Evolutionary conservation across 2,797 vertebrate species (phyloP).

Genomic region (Rhinophrynus dorsalis): DNA sequence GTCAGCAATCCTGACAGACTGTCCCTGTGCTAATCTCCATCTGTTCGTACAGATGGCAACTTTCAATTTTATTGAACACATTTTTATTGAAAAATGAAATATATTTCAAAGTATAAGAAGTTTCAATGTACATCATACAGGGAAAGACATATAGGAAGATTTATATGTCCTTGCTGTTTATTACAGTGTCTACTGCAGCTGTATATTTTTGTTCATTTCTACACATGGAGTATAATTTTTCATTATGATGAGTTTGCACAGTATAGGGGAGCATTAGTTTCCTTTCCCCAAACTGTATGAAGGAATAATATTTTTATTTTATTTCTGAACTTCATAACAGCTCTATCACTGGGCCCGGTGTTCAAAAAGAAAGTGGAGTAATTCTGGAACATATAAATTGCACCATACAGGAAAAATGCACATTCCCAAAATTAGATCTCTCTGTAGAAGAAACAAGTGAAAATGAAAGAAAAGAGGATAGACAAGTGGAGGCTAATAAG

Average conservation of each 20-base stretch:
- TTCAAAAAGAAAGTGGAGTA: no score
- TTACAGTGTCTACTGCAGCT: neutral
- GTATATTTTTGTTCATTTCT: neutral
- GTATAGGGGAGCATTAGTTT: no score
- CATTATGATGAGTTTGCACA: neutral
- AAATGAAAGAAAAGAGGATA: no score
- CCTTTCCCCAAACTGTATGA: no score
- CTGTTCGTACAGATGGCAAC: constrained; percentile 48
- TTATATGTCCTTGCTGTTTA: neutral
- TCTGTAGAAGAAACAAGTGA: no score
- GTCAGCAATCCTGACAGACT: constrained; percentile 48
- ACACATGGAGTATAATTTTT: neutral
- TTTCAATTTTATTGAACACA: constrained; percentile 45
- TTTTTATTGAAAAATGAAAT: constrained; percentile 44
- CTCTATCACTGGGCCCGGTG: no score
- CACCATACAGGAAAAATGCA: no score
- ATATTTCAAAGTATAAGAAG: constrained; percentile 37
- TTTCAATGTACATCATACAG: constrained; percentile 5
- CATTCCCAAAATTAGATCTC: no score
- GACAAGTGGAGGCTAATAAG: no score
- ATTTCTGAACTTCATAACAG: no score
- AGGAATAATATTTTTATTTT: no score
- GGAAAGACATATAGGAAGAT: neutral
- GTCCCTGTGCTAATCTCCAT: constrained; percentile 47
- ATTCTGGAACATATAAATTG: no score